A percentile compares a stretch with the other conserved stretches of the same genome.
Evolutionary conservation across 2,113 vertebrate genomes (phyloP).

Genomic region (Alligator mississippiensis): DNA sequence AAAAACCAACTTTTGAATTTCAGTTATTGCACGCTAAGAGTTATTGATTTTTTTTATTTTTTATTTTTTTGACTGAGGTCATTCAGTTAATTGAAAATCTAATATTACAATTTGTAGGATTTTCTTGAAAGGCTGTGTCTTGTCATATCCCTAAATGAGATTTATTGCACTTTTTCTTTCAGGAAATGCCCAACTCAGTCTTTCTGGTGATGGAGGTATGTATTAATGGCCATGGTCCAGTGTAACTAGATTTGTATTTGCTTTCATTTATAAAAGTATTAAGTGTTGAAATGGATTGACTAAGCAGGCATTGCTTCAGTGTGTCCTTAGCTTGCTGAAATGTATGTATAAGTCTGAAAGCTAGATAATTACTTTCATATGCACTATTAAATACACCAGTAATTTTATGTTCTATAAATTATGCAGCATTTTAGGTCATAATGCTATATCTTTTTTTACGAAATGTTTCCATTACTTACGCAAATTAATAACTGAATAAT

Average conservation of each 20-base stretch:
- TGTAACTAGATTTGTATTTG: constrained; percentile 38
- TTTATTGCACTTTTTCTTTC: constrained; percentile 75
- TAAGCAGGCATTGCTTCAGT: neutral
- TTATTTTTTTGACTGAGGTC: neutral
- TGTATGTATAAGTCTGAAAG: neutral
- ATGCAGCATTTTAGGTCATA: neutral
- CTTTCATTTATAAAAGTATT: neutral
- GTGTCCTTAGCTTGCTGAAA: neutral
- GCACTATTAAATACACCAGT: neutral
- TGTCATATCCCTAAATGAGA: constrained; percentile 4
- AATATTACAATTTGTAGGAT: neutral
- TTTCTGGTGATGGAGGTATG: constrained; percentile 98
- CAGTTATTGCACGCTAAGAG: neutral
- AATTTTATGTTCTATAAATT: constrained; percentile 18
- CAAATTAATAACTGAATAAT: neutral
- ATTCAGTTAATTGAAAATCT: neutral
- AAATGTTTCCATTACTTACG: neutral
- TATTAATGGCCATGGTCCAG: constrained; percentile 9
- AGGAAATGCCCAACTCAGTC: constrained; percentile 96
- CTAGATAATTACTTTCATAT: constrained; percentile 4
- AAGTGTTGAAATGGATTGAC: neutral
- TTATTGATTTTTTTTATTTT: neutral
- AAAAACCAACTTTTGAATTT: neutral
- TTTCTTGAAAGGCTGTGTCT: neutral
- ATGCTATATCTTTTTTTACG: neutral